Percentiles rank a stretch among this genome's conserved stretches.
Conservation (phyloP, 1,140 invertebrate genomes). For the Ladona fulva region DNA sequence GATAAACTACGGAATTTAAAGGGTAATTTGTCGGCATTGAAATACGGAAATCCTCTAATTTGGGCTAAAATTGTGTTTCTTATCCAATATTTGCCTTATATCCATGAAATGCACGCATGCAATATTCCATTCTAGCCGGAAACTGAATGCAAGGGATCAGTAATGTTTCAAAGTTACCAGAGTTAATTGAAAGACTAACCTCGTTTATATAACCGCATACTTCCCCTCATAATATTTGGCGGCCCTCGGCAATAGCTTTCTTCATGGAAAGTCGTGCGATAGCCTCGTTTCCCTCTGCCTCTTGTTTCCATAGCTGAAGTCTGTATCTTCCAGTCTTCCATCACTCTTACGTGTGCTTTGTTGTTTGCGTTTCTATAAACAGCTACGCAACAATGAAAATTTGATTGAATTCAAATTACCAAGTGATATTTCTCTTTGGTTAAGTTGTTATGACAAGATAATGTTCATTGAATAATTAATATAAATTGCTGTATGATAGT, state of each 20-base stretch:
- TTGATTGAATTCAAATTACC: neutral
- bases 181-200: neutral
- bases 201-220: neutral
- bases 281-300: neutral
- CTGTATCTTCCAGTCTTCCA: neutral
- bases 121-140: too few relatives aligned
- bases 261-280: neutral
- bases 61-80: too few relatives aligned
- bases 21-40: too few relatives aligned
- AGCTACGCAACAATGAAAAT: neutral
- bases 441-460: too few relatives aligned
- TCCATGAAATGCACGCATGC: too few relatives aligned
- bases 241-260: neutral
- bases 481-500: too few relatives aligned
- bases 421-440: neutral
- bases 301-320: neutral
- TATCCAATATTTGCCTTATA: too few relatives aligned
- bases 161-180: neutral
- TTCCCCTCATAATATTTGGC: neutral
- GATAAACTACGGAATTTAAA: neutral
- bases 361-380: neutral
- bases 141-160: too few relatives aligned
- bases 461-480: too few relatives aligned
- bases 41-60: too few relatives aligned
- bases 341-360: neutral